phyloP scores from a whole-genome alignment of 2,797 vertebrate genomes.

The Muraenolepis orangiensis region DNA sequence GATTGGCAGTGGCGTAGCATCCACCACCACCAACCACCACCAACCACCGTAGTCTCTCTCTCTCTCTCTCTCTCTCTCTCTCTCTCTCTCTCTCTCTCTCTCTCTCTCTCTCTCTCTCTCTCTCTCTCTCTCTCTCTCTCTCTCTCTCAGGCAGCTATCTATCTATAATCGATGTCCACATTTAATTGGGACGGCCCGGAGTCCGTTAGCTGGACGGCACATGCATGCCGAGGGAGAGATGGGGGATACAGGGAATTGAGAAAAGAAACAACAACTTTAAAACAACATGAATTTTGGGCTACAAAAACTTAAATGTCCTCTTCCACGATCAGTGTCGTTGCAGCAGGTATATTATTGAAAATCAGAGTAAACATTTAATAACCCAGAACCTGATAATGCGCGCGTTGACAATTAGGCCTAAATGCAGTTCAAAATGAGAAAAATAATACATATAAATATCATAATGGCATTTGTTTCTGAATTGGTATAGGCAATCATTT shows the following conservation, averaged over 20 bases:
- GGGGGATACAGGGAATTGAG: slow-evolving; percentile 30
- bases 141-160: slow-evolving; percentile 70
- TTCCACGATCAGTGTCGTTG: background rate
- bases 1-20: slow-evolving; percentile 78
- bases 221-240: slow-evolving; percentile 18
- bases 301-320: slow-evolving; percentile 28
- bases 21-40: too few relatives aligned
- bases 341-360: background rate
- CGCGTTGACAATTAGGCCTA: too few relatives aligned
- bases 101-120: slow-evolving; percentile 69
- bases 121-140: slow-evolving; percentile 69
- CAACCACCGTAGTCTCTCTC: too few relatives aligned
- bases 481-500: too few relatives aligned
- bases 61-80: slow-evolving; percentile 69
- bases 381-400: too few relatives aligned
- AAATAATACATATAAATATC: too few relatives aligned
- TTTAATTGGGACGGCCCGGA: slow-evolving; percentile 72
- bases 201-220: slow-evolving; percentile 41
- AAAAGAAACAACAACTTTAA: too few relatives aligned
- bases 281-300: slow-evolving; percentile 14
- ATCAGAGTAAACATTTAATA: background rate
- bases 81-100: slow-evolving; percentile 69
- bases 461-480: too few relatives aligned
- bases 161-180: slow-evolving; percentile 75
- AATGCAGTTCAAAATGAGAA: too few relatives aligned